Evolutionary conservation across 2,797 vertebrate genomes (phyloP).

Genomic region (Carduelis carduelis): DNA sequence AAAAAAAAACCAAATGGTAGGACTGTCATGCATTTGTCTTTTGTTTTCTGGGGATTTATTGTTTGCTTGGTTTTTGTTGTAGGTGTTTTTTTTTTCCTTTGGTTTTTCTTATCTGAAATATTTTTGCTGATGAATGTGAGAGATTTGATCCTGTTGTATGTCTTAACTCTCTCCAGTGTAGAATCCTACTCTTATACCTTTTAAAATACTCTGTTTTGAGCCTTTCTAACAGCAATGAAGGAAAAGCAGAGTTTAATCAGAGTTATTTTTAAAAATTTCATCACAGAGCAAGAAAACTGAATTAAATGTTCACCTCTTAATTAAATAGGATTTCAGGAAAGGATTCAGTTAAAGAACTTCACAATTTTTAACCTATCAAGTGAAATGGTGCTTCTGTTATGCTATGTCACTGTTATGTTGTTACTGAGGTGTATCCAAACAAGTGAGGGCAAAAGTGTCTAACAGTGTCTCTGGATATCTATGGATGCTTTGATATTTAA

Average conservation of each 20-base stretch:
- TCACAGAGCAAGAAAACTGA: not conserved
- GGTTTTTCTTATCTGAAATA: not conserved
- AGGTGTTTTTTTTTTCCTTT: fast-evolving
- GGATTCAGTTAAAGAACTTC: not conserved
- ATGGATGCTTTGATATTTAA: not conserved
- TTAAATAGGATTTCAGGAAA: not conserved
- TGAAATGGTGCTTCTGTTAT: not conserved
- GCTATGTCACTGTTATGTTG: not conserved
- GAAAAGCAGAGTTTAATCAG: not conserved
- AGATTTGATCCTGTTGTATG: not conserved
- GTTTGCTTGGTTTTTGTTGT: not conserved
- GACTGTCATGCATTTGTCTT: not conserved
- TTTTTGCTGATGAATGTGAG: not conserved
- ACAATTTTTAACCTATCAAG: not conserved
- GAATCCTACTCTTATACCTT: not conserved
- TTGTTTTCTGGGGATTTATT: not conserved
- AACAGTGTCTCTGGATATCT: not conserved
- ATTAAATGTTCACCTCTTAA: not conserved
- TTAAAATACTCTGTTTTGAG: not conserved
- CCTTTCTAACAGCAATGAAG: not conserved
- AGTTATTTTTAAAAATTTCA: not conserved
- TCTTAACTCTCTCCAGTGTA: not conserved
- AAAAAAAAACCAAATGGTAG: not conserved
- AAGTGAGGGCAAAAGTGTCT: not conserved
- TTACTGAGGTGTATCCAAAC: not conserved